These are phyloP conservation scores for Anolis carolinensis DNA, from an alignment of 2,113 vertebrate species.

Conservation along the genomic window DNA sequence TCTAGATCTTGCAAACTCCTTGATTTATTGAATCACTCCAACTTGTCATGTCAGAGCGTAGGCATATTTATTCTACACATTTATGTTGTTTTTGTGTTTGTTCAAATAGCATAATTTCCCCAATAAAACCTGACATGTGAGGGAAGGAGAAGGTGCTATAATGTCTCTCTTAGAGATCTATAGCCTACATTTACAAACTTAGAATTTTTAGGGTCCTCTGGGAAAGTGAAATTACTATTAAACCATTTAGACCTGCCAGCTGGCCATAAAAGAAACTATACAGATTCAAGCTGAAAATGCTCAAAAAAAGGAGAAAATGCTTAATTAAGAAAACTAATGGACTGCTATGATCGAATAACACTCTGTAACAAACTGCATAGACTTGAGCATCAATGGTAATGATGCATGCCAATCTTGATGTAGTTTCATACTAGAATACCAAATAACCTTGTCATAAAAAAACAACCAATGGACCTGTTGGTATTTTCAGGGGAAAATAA, in stretches of 20 bases:
- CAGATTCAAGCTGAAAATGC: not conserved
- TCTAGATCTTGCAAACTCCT: too few species aligned
- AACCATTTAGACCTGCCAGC: not conserved
- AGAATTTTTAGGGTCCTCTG: not conserved
- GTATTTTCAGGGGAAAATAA: not conserved
- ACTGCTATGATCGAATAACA: conserved; percentile 13
- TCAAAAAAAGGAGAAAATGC: not conserved
- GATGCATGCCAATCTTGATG: not conserved
- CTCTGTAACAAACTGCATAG: conserved; percentile 12
- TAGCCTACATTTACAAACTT: not conserved
- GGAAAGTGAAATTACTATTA: not conserved
- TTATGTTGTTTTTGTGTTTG: not conserved
- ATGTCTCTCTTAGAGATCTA: not conserved
- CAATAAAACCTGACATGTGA: not conserved
- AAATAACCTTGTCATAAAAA: not conserved
- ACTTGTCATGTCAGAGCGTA: too few species aligned
- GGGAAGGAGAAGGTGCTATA: not conserved
- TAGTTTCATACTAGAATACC: not conserved
- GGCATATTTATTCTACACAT: not conserved
- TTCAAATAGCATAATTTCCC: not conserved
- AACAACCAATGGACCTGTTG: conserved; percentile 4
- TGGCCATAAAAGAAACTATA: not conserved
- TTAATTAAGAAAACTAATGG: conserved; percentile 24
- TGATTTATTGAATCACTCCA: too few species aligned
- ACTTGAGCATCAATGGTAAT: not conserved